Conservation (phyloP, 2,888 invertebrate genomes). For the Himalopsyche anomala region DNA sequence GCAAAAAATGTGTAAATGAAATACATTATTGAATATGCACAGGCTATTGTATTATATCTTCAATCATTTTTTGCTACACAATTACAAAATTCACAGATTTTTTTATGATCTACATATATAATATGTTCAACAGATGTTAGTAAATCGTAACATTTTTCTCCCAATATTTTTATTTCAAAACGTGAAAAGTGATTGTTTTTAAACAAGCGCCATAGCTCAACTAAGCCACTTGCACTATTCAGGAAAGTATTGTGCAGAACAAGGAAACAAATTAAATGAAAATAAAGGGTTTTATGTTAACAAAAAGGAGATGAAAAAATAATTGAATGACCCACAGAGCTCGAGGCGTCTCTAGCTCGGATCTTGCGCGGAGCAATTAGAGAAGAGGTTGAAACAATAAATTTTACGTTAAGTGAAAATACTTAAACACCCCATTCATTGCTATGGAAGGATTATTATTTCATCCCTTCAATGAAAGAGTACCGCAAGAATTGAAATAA, state of each 20-base stretch:
- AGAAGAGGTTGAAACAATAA: constrained; percentile 51
- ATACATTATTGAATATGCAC: no score
- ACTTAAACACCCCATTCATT: constrained; percentile 57
- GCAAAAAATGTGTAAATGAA: no score
- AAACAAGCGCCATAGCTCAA: constrained; percentile 47
- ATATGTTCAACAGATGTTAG: no score
- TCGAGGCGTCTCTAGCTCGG: constrained; percentile 49
- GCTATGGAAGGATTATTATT: constrained; percentile 49
- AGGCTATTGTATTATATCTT: no score
- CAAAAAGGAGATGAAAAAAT: constrained; percentile 57
- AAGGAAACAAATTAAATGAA: constrained; percentile 60
- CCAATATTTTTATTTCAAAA: no score
- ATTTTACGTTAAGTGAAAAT: constrained; percentile 54
- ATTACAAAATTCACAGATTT: no score
- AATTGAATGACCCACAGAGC: constrained; percentile 58
- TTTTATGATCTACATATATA: no score
- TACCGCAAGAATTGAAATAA: constrained; percentile 38
- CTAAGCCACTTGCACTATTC: constrained; percentile 27
- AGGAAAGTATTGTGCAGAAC: constrained; percentile 52
- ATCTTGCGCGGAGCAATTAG: constrained; percentile 45
- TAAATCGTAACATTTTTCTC: no score
- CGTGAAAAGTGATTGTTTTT: constrained; percentile 43
- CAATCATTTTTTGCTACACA: no score
- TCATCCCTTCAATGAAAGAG: constrained; percentile 22
- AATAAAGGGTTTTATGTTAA: constrained; percentile 56